Conservation (phyloP, 2,113 vertebrate genomes). For the Romanogobio albipinnatus region DNA sequence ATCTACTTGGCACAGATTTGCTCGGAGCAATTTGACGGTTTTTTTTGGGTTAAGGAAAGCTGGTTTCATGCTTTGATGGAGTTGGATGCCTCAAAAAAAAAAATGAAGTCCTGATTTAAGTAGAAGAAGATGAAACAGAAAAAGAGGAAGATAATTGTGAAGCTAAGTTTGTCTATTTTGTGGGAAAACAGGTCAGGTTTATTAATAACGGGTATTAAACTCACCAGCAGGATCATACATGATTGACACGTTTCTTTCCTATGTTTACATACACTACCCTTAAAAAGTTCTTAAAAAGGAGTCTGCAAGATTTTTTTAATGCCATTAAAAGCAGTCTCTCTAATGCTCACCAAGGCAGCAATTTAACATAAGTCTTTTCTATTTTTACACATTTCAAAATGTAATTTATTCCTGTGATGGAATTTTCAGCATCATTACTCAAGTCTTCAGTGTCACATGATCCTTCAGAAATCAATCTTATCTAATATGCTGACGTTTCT, state of each 20-base stretch:
- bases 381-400: background rate
- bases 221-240: background rate
- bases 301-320: too few relatives aligned
- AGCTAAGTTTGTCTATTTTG: background rate
- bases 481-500: background rate
- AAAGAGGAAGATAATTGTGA: background rate
- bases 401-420: background rate
- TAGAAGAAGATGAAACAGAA: conserved; percentile 3
- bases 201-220: background rate
- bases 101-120: background rate
- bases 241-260: too few relatives aligned
- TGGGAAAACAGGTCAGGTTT: background rate
- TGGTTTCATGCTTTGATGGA: conserved; percentile 53
- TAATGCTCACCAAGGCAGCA: background rate
- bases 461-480: background rate
- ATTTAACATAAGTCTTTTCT: background rate
- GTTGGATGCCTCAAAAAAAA: conserved; percentile 3
- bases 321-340: too few relatives aligned
- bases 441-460: background rate
- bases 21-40: conserved; percentile 56
- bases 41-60: conserved; percentile 44
- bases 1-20: conserved; percentile 24
- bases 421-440: background rate
- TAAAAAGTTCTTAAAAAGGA: background rate
- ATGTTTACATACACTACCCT: background rate